A percentile compares a stretch with the other conserved stretches of the same genome.
phyloP scores from a whole-genome alignment of 2,113 vertebrate species.

The Bubo scandiacus region DNA sequence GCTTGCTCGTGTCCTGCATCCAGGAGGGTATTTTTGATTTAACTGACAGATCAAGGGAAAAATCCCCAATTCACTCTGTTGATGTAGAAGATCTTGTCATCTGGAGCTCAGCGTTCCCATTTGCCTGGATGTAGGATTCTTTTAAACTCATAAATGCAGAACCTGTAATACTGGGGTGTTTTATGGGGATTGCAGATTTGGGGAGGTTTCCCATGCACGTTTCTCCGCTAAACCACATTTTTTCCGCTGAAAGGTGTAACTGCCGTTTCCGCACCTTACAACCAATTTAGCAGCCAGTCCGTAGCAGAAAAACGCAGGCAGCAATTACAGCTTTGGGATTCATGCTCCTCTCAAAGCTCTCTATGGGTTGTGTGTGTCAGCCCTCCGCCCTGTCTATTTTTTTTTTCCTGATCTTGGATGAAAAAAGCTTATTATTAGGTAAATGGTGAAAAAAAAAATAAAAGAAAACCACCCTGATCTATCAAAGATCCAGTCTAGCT shows the following conservation, averaged over 20 bases:
- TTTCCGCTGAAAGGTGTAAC: background rate
- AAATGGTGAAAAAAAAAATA: background rate
- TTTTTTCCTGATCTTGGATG: background rate
- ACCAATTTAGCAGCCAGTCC: conserved; percentile 1
- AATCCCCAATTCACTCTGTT: background rate
- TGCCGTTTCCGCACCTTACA: background rate
- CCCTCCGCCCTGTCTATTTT: background rate
- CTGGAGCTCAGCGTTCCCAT: background rate
- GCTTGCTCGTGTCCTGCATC: background rate
- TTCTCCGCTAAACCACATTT: background rate
- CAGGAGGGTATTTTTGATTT: background rate
- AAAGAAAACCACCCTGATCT: background rate
- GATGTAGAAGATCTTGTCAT: background rate
- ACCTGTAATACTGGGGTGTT: background rate
- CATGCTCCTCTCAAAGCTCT: background rate
- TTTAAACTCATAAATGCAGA: background rate
- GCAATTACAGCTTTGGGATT: conserved; percentile 13
- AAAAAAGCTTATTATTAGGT: background rate
- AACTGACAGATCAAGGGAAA: conserved; percentile 17
- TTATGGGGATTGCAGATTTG: background rate
- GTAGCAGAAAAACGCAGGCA: background rate
- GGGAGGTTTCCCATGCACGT: background rate
- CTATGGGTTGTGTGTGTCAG: background rate
- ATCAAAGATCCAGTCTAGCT: background rate
- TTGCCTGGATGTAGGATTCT: background rate